These are phyloP conservation scores for Pentamera pediparva DNA, from an alignment of 53 echinoderm and acorn worm genomes.

Conservation along the genomic window DNA sequence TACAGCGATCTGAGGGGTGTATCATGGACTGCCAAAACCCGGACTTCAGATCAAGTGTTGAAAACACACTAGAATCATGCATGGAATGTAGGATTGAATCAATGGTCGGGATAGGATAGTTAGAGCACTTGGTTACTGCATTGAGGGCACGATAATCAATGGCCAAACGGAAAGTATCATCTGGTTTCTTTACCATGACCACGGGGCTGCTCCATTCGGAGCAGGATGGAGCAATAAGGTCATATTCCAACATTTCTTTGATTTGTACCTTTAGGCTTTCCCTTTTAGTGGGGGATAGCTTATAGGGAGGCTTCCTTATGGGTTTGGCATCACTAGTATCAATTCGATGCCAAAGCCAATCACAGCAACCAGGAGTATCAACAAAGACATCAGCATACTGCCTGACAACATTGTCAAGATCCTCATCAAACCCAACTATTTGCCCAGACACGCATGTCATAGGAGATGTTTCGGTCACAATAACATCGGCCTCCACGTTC, in stretches of 20 bases:
- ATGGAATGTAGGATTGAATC: neutral
- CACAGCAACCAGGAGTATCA: neutral
- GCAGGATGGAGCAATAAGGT: neutral
- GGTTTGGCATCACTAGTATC: conserved; percentile 10
- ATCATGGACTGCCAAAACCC: conserved; percentile 38
- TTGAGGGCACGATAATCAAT: neutral
- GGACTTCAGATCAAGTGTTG: conserved; percentile 29
- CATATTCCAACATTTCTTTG: conserved; percentile 3
- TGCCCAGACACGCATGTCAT: neutral
- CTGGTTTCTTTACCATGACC: neutral
- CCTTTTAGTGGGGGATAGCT: conserved; percentile 3
- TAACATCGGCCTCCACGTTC: neutral
- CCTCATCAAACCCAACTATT: neutral
- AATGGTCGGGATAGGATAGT: neutral
- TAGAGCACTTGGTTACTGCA: neutral
- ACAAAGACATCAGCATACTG: neutral
- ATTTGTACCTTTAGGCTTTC: neutral
- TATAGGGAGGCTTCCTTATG: conserved; percentile 2
- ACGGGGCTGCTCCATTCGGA: neutral
- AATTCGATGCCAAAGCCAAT: conserved; percentile 1
- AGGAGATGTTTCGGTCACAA: neutral
- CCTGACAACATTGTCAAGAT: neutral
- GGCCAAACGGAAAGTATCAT: neutral
- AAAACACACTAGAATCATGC: neutral
- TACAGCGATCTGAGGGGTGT: neutral